Conservation (phyloP, 1,140 invertebrate species). For the Euglossa dilemma region DNA sequence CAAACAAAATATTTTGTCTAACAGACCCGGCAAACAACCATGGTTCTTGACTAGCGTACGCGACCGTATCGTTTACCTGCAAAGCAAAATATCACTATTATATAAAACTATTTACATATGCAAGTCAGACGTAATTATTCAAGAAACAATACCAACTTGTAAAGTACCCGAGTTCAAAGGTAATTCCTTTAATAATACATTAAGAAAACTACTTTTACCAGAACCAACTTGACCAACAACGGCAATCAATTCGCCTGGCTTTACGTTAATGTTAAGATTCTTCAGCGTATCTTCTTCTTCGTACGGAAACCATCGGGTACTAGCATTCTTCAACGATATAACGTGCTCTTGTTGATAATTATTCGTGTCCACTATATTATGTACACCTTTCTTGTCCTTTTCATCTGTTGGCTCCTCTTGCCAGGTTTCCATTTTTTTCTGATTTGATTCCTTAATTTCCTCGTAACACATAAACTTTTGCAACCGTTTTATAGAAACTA, state of each 20-base stretch:
- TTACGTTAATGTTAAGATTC: conserved; percentile 84
- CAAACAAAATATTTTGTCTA: conserved; percentile 93
- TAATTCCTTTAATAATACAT: conserved; percentile 90
- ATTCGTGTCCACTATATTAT: neutral
- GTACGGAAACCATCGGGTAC: conserved; percentile 77
- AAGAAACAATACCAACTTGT: conserved; percentile 62
- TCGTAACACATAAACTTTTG: conserved; percentile 86
- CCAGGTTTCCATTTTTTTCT: neutral
- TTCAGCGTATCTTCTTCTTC: conserved; percentile 80
- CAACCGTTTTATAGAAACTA: conserved; percentile 87
- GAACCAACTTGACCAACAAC: conserved; percentile 91
- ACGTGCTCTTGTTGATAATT: conserved; percentile 49
- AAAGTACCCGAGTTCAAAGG: conserved; percentile 82
- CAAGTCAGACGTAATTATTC: neutral
- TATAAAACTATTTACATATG: neutral
- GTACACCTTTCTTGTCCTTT: conserved; percentile 19
- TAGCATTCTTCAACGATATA: conserved; percentile 74
- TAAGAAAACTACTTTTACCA: conserved; percentile 90
- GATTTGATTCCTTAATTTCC: conserved; percentile 75
- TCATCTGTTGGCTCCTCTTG: neutral
- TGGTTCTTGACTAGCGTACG: conserved; percentile 89
- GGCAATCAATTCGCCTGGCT: conserved; percentile 86
- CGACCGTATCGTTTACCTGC: conserved; percentile 84
- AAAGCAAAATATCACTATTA: conserved; percentile 55
- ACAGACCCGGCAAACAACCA: conserved; percentile 86